A percentile compares a stretch with the other conserved stretches of the same genome.
phyloP scores from a whole-genome alignment of 2,113 vertebrate genomes.

The Scomber colias region DNA sequence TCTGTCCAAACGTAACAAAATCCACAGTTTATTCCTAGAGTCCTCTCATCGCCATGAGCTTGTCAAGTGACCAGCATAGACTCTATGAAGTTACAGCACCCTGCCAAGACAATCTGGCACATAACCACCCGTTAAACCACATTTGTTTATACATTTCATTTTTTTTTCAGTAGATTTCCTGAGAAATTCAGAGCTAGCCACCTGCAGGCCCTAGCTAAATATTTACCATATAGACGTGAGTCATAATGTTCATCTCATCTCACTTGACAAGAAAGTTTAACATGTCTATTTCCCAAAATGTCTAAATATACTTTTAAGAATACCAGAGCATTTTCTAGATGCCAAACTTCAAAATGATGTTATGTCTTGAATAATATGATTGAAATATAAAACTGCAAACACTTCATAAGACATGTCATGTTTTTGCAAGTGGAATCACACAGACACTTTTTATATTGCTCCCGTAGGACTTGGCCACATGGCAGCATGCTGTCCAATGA shows the following conservation, averaged over 20 bases:
- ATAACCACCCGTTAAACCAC: too few species aligned
- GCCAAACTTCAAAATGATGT: background rate
- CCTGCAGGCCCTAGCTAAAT: background rate
- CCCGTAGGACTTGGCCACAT: slow-evolving; percentile 58
- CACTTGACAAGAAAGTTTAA: background rate
- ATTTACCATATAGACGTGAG: background rate
- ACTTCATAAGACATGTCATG: slow-evolving; percentile 43
- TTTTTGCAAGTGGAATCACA: slow-evolving; percentile 51
- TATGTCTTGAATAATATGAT: slow-evolving; percentile 22
- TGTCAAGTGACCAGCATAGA: too few species aligned
- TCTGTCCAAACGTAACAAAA: too few species aligned
- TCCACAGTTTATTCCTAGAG: too few species aligned
- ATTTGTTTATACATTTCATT: background rate
- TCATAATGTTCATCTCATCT: background rate
- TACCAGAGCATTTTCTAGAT: background rate
- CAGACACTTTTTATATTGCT: slow-evolving; percentile 49
- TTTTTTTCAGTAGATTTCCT: background rate
- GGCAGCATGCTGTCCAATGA: slow-evolving; percentile 56
- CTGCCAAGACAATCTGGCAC: too few species aligned
- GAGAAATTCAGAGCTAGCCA: background rate
- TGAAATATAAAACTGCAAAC: slow-evolving; percentile 35
- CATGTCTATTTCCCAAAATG: background rate
- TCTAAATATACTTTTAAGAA: slow-evolving; percentile 6
- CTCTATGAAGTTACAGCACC: background rate
- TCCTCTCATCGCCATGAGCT: too few species aligned